Evolutionary conservation across 2,113 vertebrate species (phyloP), one percentile per base, ranked within the genome.

Genomic region (Nerophis ophidion): DNA sequence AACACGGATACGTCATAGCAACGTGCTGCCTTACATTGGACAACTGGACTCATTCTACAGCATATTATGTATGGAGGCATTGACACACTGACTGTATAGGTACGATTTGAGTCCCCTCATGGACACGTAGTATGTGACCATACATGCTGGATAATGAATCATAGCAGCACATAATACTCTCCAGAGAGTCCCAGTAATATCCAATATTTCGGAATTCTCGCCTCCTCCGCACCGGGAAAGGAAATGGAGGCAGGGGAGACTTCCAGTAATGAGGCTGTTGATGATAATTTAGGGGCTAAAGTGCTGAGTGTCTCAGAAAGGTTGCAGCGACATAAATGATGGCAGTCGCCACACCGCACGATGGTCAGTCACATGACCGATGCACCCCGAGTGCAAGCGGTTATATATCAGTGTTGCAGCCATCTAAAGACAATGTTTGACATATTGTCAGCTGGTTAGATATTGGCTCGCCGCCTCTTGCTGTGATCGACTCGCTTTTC

Each of bases 371-470:
- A 56, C 60, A 26, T 82, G 84, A 78, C 67, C 78, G 74, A 79
- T 70, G 60, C 61, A 74, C 79, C 49, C 42, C 1, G 26, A 26
- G 55, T 71, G 75, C 61, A 77, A 73, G 72, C 78, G 63, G 48
- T 51, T 1, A 65, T 75, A 48, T 70, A 50, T 44, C 36, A 54
- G 57, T 34, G 60, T 16, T 19, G 33, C 17, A 66, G 51, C 62
- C 8, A 42, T 42, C 8, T 8, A 42, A 42, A 42, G 40, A 80
- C 56, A 83, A 86, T 77, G 82, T 86, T 81, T 81, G 74, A 76
- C 75, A 82, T 68, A 69, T 70, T 79, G 77, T 75, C 76, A 87
- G 84, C 83, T 40, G 84, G 63, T 71, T 71, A 58, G 50, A 68
- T 54, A 59, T 74, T 68, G 68, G 50, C 77, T 69, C 77, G 68